A percentile compares a stretch with the other conserved stretches of the same genome.
Conservation (phyloP, 23 tunicate species). For the Trididemnum nubilum region DNA sequence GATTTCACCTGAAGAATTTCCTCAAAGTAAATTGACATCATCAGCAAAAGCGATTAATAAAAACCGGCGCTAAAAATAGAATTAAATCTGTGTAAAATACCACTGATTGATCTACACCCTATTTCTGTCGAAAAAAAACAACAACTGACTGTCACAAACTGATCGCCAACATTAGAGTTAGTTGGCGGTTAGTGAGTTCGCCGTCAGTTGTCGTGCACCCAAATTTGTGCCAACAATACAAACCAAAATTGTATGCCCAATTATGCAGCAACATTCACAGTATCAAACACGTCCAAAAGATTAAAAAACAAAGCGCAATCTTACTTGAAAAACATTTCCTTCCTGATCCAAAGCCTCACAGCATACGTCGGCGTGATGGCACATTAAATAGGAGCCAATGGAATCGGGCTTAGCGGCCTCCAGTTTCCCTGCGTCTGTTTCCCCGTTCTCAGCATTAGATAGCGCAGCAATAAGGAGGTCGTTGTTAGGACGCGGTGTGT, state of each 20-base stretch:
- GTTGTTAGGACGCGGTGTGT: constrained; percentile 83
- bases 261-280: too few species aligned
- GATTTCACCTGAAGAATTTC: constrained; percentile 57
- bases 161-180: too few species aligned
- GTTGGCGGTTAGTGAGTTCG: too few species aligned
- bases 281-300: too few species aligned
- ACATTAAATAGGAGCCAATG: constrained; percentile 71
- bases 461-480: constrained; percentile 50
- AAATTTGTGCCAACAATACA: too few species aligned
- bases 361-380: constrained; percentile 77
- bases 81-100: neutral
- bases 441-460: constrained; percentile 56
- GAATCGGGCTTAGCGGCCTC: constrained; percentile 22
- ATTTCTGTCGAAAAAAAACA: too few species aligned
- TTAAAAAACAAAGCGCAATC: neutral
- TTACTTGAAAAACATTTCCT: constrained; percentile 88
- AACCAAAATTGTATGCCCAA: too few species aligned
- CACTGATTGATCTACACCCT: neutral
- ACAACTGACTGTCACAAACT: too few species aligned
- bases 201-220: too few species aligned
- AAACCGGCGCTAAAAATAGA: neutral
- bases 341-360: constrained; percentile 91
- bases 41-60: neutral
- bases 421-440: constrained; percentile 9
- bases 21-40: neutral